Evolutionary conservation across 2,888 invertebrate genomes (phyloP).

Genomic region (Hartigia nigra): DNA sequence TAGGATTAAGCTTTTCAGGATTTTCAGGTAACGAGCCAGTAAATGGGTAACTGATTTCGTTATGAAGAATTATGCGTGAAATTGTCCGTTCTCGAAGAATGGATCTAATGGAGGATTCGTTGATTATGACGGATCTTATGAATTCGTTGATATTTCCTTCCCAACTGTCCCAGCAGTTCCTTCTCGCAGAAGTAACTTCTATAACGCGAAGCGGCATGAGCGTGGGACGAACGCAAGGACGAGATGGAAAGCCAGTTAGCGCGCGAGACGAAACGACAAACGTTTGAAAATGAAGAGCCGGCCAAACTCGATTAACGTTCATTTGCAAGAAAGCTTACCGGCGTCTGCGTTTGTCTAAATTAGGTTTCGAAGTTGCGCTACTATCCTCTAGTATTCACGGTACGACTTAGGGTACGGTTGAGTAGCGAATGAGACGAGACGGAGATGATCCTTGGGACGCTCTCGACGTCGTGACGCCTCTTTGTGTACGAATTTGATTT

Average conservation of each 20-base stretch:
- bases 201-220: neutral
- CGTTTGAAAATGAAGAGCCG: conserved; percentile 66
- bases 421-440: neutral
- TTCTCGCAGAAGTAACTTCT: neutral
- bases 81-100: neutral
- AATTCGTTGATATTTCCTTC: neutral
- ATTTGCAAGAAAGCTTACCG: conserved; percentile 2
- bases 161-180: neutral
- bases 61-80: neutral
- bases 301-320: conserved; percentile 56
- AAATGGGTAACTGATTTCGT: neutral
- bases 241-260: neutral
- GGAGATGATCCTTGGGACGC: neutral
- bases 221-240: neutral
- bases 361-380: neutral
- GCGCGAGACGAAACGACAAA: conserved; percentile 44
- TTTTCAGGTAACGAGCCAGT: neutral
- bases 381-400: neutral
- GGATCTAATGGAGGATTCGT: neutral
- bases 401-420: neutral
- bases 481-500: neutral
- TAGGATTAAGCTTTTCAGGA: neutral
- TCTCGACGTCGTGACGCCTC: neutral
- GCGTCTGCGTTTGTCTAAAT: neutral
- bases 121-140: neutral